A percentile compares a stretch with the other conserved stretches of the same genome.
phyloP scores from a whole-genome alignment of 2,113 vertebrate genomes.

The Tichodroma muraria region DNA sequence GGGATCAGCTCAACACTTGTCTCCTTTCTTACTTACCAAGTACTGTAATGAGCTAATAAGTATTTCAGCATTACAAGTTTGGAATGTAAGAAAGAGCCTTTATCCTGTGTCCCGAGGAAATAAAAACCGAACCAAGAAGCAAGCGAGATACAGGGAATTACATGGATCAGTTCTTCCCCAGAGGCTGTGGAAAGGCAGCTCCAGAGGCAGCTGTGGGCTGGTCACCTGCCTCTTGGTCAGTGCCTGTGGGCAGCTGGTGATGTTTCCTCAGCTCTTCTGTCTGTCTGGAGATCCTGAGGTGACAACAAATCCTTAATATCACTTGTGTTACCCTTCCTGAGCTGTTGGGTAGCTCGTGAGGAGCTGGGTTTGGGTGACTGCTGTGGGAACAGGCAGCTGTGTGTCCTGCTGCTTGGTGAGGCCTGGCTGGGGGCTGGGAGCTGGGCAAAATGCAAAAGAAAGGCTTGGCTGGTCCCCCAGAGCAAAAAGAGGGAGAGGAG shows the following conservation, averaged over 20 bases:
- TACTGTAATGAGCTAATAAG: not conserved
- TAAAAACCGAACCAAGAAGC: not conserved
- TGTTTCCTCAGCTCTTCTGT: not conserved
- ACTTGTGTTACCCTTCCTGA: not conserved
- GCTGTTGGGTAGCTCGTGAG: not conserved
- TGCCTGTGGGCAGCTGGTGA: not conserved
- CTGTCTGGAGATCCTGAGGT: not conserved
- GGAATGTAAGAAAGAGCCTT: not conserved
- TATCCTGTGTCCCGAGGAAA: not conserved
- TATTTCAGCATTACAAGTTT: not conserved
- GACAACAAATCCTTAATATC: not conserved
- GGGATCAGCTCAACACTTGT: not conserved
- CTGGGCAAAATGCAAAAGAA: not conserved
- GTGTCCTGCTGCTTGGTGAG: not conserved
- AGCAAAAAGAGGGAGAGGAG: not conserved
- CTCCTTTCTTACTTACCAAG: not conserved
- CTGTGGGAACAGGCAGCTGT: too few species aligned
- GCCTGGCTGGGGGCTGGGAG: not conserved
- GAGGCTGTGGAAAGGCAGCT: not conserved
- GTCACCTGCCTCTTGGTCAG: not conserved
- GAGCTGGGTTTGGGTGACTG: not conserved
- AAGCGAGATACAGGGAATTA: not conserved
- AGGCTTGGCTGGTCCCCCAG: not conserved
- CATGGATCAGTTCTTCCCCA: not conserved
- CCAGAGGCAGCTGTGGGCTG: not conserved